A percentile compares a stretch with the other conserved stretches of the same genome.
Conservation (phyloP, 2,797 vertebrate genomes). For the Sparus aurata region DNA sequence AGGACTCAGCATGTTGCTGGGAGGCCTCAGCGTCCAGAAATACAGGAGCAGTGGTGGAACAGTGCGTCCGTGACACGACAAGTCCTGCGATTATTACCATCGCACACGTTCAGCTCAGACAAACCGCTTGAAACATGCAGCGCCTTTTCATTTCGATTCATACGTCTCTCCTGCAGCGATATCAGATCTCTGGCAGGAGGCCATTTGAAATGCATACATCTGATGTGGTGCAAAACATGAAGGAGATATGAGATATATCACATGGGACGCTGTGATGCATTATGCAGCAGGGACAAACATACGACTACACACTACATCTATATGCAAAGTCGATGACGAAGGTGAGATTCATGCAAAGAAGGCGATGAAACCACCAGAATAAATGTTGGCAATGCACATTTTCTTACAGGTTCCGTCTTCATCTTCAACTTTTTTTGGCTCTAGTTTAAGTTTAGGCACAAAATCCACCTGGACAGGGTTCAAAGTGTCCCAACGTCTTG, state of each 20-base stretch:
- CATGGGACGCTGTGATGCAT: neutral
- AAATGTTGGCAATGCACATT: no score
- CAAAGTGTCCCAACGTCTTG: no score
- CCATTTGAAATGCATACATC: constrained; percentile 28
- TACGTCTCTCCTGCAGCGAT: constrained; percentile 5
- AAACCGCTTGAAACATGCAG: neutral
- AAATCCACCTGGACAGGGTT: no score
- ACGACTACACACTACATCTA: neutral
- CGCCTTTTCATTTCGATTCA: constrained; percentile 23
- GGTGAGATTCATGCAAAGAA: neutral
- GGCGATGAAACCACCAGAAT: neutral
- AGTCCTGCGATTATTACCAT: neutral
- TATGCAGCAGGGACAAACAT: constrained; percentile 7
- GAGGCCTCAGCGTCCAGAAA: constrained; percentile 7
- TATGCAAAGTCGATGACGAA: neutral
- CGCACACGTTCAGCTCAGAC: neutral
- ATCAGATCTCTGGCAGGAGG: constrained; percentile 22
- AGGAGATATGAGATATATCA: constrained; percentile 18
- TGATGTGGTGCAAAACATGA: neutral
- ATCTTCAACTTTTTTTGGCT: no score
- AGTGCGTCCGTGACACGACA: constrained; percentile 2
- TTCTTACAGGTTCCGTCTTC: no score
- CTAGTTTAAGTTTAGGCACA: no score
- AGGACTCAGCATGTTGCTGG: constrained; percentile 23
- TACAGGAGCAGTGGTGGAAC: constrained; percentile 5